Evolutionary conservation across 2,113 vertebrate species (phyloP).

Genomic region (Shinisaurus crocodilurus): DNA sequence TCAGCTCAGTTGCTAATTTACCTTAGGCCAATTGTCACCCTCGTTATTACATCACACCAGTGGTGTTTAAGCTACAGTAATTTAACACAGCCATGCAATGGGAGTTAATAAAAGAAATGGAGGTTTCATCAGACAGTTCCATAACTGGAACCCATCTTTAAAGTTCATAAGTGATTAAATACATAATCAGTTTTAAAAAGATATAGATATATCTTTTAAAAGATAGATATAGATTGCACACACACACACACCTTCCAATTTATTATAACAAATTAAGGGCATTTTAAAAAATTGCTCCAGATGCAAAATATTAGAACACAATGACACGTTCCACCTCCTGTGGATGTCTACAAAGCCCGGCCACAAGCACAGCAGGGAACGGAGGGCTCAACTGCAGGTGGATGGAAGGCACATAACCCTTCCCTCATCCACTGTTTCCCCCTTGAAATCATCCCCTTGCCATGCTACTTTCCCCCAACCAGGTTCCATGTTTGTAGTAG

Average conservation of each 20-base stretch:
- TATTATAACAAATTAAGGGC: constrained; percentile 67
- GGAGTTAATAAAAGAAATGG: neutral
- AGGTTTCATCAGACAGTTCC: neutral
- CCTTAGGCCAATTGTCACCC: constrained; percentile 6
- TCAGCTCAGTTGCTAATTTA: constrained; percentile 22
- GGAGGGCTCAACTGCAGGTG: neutral
- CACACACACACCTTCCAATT: neutral
- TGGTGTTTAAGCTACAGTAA: neutral
- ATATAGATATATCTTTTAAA: too few relatives aligned
- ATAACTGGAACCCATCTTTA: neutral
- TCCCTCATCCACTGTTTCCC: too few relatives aligned
- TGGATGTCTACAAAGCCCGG: neutral
- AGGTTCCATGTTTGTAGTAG: neutral
- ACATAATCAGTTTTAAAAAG: neutral
- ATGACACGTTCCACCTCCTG: neutral
- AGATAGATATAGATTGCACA: too few relatives aligned
- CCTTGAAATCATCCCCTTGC: neutral
- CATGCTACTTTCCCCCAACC: neutral
- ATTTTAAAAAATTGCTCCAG: constrained; percentile 50
- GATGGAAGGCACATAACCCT: neutral
- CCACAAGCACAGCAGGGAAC: neutral
- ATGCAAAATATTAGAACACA: neutral
- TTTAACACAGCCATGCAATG: neutral
- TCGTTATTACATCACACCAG: constrained; percentile 9
- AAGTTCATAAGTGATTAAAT: neutral